Evolutionary conservation across 2,113 vertebrate genomes (phyloP), one percentile per base, ranked within the genome.

Genomic region (Motacilla tschutschensis): DNA sequence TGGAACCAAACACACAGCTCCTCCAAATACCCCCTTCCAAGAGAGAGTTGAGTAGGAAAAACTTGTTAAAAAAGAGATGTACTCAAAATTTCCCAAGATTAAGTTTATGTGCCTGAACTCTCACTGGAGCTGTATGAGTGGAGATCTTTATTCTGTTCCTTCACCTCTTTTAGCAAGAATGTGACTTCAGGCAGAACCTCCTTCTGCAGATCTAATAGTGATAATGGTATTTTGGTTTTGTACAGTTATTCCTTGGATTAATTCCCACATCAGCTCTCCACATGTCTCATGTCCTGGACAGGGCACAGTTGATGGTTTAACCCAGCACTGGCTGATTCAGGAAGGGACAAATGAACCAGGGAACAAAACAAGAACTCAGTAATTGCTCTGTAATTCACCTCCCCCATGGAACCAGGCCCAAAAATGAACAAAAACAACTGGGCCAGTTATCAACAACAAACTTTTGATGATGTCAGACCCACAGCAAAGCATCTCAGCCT

Each of bases 1-100:
- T 16, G 1, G 1, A 41, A 67, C 20, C 9, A 3, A 77, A 71
- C 3, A 8, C 0, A 0, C 14, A 1, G 3, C 38, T 40, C 26
- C 33, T 53, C 58, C 50, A 85, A 69, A 60, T 3, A 2, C 2
- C 3, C 8, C 50, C 38, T 60, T 54, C 62, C 50, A 38, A 58
- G 47, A 38, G 7, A 50, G 19, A 28, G 3, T 0, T 31, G 43
- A 38, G 17, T 18, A 31, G 5, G 6, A 48, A 57, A 72, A 50
- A 4, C 33, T 73, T 36, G n/a, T 19, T 50, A 21, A 47, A 43
- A 43, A 44, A 65, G 74, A 86, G 57, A 29, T 9, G 10, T 12
- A 17, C 6, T 7, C 7, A 9, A 20, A 10, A 36, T 41, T 55
- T 25, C n/a, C 59, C 35, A 65, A 6, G 26, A 12, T 31, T 40